These are phyloP conservation scores for Cherax destructor DNA, from an alignment of 1,140 invertebrate genomes.

Conservation along the genomic window DNA sequence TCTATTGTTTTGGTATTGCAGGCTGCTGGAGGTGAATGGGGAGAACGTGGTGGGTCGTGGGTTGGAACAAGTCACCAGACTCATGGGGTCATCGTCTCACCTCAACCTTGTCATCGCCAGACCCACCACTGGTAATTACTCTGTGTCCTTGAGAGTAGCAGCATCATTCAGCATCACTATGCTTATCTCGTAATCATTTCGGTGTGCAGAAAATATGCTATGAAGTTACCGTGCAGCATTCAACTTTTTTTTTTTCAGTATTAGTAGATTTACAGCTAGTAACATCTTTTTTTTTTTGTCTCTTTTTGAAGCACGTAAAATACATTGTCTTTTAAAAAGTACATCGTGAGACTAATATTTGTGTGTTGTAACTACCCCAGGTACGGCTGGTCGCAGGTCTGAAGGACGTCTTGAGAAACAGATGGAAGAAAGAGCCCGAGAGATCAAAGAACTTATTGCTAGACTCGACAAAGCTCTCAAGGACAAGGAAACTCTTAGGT, in stretches of 20 bases:
- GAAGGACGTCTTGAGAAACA: constrained; percentile 42
- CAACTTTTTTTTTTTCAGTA: constrained; percentile 1
- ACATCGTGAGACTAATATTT: neutral
- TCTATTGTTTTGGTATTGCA: constrained; percentile 74
- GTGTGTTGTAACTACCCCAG: neutral
- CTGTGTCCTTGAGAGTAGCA: neutral
- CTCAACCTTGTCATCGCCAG: constrained; percentile 61
- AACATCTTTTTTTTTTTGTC: no score
- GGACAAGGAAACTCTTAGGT: constrained; percentile 68
- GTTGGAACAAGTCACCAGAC: constrained; percentile 71
- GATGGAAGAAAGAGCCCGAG: constrained; percentile 55
- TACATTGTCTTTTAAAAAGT: neutral
- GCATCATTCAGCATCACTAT: neutral
- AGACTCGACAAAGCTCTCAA: constrained; percentile 67
- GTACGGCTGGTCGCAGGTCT: constrained; percentile 20
- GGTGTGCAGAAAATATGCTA: neutral
- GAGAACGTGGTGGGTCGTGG: constrained; percentile 83
- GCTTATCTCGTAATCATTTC: neutral
- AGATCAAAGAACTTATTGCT: constrained; percentile 57
- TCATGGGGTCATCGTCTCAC: constrained; percentile 43
- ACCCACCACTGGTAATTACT: constrained; percentile 19
- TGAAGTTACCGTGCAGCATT: neutral
- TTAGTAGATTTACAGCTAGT: neutral
- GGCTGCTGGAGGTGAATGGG: constrained; percentile 90
- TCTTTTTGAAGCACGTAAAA: no score